Conservation (phyloP, 2,113 vertebrate genomes). For the Todiramphus chloris region DNA sequence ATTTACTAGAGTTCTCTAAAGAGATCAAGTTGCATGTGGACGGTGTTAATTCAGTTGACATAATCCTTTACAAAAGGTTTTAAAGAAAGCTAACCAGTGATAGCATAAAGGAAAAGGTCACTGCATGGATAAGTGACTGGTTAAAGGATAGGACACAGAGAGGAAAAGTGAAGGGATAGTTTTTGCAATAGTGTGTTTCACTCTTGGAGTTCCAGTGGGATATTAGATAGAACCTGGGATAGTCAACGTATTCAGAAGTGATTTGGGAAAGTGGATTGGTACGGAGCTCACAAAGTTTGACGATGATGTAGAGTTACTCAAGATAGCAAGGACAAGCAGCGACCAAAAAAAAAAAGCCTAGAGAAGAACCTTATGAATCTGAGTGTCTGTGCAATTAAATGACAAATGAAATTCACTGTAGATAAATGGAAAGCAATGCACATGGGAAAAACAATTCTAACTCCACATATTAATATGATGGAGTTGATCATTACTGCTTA, state of each 20-base stretch:
- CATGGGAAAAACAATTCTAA: conserved; percentile 44
- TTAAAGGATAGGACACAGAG: background rate
- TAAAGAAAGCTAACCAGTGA: background rate
- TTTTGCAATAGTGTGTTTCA: background rate
- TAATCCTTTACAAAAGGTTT: background rate
- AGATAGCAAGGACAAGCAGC: background rate
- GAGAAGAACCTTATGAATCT: background rate
- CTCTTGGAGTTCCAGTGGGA: background rate
- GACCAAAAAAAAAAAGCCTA: background rate
- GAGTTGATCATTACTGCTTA: conserved; percentile 56
- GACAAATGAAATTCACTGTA: conserved; percentile 37
- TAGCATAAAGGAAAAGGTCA: background rate
- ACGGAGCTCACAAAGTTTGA: background rate
- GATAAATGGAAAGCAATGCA: conserved; percentile 49
- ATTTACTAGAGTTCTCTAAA: background rate
- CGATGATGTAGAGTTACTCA: background rate
- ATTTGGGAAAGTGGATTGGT: background rate
- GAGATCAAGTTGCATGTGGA: background rate
- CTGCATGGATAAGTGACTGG: background rate
- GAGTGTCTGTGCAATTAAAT: conserved; percentile 22
- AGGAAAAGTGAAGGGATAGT: background rate
- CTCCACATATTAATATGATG: conserved; percentile 42
- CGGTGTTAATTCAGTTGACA: background rate
- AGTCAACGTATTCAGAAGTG: background rate
- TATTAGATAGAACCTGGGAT: background rate